A percentile compares a stretch with the other conserved stretches of the same genome.
Evolutionary conservation across 1,140 invertebrate genomes (phyloP).

Genomic region (Mylabris phalerata): DNA sequence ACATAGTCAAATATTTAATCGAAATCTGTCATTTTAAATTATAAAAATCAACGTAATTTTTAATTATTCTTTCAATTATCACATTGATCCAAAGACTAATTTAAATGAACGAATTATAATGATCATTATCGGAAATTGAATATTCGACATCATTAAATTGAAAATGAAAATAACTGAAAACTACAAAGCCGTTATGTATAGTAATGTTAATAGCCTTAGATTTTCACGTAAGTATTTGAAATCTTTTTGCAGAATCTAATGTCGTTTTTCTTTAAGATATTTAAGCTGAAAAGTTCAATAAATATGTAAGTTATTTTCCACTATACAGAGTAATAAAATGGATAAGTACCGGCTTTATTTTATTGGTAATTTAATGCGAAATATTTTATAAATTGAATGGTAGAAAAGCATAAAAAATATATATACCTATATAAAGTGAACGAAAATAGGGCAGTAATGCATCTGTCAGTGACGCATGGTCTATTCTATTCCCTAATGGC

Average conservation of each 20-base stretch:
- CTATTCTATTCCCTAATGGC: conserved; percentile 14
- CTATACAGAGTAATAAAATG: no score
- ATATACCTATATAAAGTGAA: neutral
- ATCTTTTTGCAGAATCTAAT: neutral
- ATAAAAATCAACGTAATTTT: no score
- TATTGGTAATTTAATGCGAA: no score
- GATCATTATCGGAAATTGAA: conserved; percentile 2
- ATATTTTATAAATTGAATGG: conserved; percentile 11
- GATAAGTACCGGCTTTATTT: no score
- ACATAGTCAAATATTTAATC: no score
- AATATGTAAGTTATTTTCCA: no score
- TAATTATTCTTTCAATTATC: neutral
- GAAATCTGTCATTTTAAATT: no score
- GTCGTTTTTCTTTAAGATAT: no score
- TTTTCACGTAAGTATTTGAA: conserved; percentile 10
- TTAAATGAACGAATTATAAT: neutral
- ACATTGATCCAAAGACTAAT: neutral
- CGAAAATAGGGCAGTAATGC: conserved; percentile 10
- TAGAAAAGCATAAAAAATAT: conserved; percentile 3
- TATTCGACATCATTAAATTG: conserved; percentile 5
- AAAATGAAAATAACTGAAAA: conserved; percentile 1
- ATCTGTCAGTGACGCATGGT: conserved; percentile 16
- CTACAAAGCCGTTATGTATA: conserved; percentile 2
- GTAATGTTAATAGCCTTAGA: conserved; percentile 9
- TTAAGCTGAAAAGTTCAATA: no score